Percentiles rank a stretch among this genome's conserved stretches.
phyloP scores from a whole-genome alignment of 2,113 vertebrate species.

The Bubo bubo region DNA sequence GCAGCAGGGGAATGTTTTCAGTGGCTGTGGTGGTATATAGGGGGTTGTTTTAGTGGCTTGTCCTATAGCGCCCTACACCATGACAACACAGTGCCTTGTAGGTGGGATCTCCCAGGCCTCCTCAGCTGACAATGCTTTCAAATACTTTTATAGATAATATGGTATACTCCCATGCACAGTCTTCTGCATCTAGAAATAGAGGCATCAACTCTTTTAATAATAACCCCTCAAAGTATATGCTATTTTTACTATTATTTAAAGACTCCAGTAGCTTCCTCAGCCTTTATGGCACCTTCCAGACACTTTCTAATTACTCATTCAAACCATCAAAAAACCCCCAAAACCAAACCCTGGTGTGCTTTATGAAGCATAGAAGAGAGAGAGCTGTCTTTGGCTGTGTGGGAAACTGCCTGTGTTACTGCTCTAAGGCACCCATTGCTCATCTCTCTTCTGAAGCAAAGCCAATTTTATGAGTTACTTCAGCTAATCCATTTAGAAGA shows the following conservation, averaged over 20 bases:
- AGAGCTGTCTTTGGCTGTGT: neutral
- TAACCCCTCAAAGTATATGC: neutral
- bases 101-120: neutral
- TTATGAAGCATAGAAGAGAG: neutral
- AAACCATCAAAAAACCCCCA: accelerated
- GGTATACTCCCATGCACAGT: neutral
- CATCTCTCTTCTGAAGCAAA: neutral
- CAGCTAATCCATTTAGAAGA: neutral
- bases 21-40: neutral
- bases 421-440: neutral
- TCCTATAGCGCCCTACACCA: neutral
- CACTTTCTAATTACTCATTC: neutral
- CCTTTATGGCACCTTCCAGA: neutral
- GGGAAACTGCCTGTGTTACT: neutral
- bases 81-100: neutral
- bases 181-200: neutral
- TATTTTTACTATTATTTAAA: neutral
- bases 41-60: neutral
- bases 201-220: neutral
- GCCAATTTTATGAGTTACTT: neutral
- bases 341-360: neutral
- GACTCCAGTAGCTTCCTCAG: neutral
- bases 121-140: neutral
- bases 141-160: neutral
- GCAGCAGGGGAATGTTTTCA: neutral